A percentile compares a stretch with the other conserved stretches of the same genome.
Conservation (phyloP, 2,888 invertebrate species). For the Charanyca ferruginea region DNA sequence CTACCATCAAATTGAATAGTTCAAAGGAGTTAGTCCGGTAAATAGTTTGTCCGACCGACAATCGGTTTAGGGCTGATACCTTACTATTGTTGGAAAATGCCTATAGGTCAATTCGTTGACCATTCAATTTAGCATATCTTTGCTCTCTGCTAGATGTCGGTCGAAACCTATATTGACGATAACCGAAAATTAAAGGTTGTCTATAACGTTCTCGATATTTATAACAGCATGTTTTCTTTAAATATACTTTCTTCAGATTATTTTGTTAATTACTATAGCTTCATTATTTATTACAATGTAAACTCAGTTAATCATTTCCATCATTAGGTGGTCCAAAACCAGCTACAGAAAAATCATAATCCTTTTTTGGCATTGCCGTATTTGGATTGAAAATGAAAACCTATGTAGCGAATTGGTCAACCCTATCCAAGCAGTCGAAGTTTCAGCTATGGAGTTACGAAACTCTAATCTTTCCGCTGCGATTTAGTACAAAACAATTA, state of each 20-base stretch:
- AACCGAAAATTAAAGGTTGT: too few relatives aligned
- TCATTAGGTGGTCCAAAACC: too few relatives aligned
- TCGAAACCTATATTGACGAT: not conserved
- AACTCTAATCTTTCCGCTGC: slow-evolving; percentile 66
- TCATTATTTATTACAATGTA: too few relatives aligned
- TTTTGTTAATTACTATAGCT: too few relatives aligned
- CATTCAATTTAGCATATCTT: not conserved
- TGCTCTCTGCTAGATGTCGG: not conserved
- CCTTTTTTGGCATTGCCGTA: too few relatives aligned
- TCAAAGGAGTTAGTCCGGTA: slow-evolving; percentile 61
- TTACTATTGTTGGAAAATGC: not conserved
- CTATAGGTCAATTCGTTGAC: slow-evolving; percentile 13
- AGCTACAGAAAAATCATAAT: too few relatives aligned
- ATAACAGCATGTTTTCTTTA: too few relatives aligned
- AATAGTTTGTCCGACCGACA: slow-evolving; percentile 65
- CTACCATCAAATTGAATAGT: slow-evolving; percentile 64
- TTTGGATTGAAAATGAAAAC: too few relatives aligned
- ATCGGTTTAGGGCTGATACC: slow-evolving; percentile 55
- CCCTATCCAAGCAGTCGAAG: slow-evolving; percentile 51
- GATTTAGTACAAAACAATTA: slow-evolving; percentile 67
- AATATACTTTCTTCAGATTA: too few relatives aligned
- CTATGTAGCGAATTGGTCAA: too few relatives aligned
- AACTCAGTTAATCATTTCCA: too few relatives aligned
- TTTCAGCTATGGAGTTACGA: slow-evolving; percentile 56
- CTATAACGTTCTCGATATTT: too few relatives aligned